Conservation (phyloP, 2,888 invertebrate species). For the Drosophila nr. perissopoda region DNA sequence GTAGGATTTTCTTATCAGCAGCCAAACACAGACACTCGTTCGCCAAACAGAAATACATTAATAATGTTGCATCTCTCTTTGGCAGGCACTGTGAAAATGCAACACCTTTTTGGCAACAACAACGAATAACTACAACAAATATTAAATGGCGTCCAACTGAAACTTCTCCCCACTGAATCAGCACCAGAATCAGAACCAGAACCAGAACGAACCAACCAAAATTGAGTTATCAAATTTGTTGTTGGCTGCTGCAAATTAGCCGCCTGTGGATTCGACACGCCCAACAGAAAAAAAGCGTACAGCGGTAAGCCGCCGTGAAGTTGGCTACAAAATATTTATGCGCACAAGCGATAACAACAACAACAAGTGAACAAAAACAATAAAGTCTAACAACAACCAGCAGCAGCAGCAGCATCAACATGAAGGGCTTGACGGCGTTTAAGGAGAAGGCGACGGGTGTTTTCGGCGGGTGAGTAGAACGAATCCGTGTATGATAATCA, state of each 20-base stretch:
- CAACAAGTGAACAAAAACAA: conserved; percentile 30
- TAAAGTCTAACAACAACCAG: conserved; percentile 26
- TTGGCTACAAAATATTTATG: conserved; percentile 74
- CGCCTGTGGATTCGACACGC: conserved; percentile 67
- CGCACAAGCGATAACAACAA: conserved; percentile 73
- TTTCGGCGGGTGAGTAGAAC: conserved; percentile 83
- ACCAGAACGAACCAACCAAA: conserved; percentile 59
- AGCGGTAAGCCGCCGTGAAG: conserved; percentile 72
- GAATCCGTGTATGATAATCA: conserved; percentile 17
- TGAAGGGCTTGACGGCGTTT: conserved; percentile 85
- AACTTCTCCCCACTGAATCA: conserved; percentile 16
- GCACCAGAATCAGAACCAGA: conserved; percentile 17
- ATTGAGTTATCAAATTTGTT: conserved; percentile 74
- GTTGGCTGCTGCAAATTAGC: conserved; percentile 66
- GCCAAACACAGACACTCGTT: conserved; percentile 66
- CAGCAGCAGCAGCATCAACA: conserved; percentile 60
- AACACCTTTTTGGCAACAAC: conserved; percentile 48
- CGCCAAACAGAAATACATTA: conserved; percentile 42
- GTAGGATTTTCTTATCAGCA: conserved; percentile 76
- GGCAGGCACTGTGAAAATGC: conserved; percentile 75
- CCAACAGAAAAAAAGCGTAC: conserved; percentile 25
- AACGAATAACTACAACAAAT: conserved; percentile 34
- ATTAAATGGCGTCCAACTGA: conserved; percentile 73
- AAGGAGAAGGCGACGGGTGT: conserved; percentile 84
- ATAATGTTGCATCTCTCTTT: conserved; percentile 64